Conservation (phyloP, 1,140 invertebrate species). For the Heliconius himera region DNA sequence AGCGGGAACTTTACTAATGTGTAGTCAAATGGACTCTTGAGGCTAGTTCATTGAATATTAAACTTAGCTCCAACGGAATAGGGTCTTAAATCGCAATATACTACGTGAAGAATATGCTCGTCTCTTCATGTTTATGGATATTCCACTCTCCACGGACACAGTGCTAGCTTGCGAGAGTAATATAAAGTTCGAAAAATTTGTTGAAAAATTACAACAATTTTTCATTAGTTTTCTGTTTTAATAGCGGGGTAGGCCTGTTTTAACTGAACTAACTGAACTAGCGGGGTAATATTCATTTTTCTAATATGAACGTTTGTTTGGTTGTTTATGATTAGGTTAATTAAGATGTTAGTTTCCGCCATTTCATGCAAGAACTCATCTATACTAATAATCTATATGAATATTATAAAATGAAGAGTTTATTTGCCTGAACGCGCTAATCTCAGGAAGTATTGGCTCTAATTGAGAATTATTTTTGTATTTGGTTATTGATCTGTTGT, state of each 20-base stretch:
- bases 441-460: no score
- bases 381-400: no score
- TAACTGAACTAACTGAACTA: background rate
- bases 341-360: no score
- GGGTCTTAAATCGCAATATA: constrained; percentile 49
- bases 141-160: constrained; percentile 59
- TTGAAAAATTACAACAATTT: constrained; percentile 17
- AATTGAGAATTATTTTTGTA: no score
- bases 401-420: no score
- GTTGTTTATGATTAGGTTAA: no score
- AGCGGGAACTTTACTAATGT: constrained; percentile 76
- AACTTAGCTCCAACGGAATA: constrained; percentile 50
- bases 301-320: no score
- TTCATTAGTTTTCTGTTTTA: background rate
- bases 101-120: constrained; percentile 39
- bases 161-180: constrained; percentile 11
- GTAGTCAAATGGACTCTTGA: constrained; percentile 78
- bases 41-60: constrained; percentile 55
- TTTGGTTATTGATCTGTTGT: no score
- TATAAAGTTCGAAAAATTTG: constrained; percentile 16
- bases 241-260: background rate
- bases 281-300: background rate
- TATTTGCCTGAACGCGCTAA: no score
- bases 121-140: constrained; percentile 75
- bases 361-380: no score